Evolutionary conservation across 2,797 vertebrate species (phyloP), one percentile per base, ranked within the genome.

Genomic region (Channa striata): DNA sequence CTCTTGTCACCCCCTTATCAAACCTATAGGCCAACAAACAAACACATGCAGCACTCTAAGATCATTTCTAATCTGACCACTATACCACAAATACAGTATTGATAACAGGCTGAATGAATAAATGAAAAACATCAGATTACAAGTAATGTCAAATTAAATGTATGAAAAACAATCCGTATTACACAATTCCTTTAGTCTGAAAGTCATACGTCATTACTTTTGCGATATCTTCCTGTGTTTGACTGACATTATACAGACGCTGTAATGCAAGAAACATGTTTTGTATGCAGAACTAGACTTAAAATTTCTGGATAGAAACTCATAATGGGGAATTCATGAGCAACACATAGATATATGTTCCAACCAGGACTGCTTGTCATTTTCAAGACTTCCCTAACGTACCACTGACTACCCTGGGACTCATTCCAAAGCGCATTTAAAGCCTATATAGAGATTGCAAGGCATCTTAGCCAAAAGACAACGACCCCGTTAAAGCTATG

Each of bases 121-220:
- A 70, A 43, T 21, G 8, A 42, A 47, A 59, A 5, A 12, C 17
- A 40, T 13, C 13, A 11, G 19, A 8, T 44, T 43, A 11, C 58
- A 39, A 59, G 74, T 42, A 20, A 43, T 44, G 39, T 56, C 10
- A 34, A 70, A 87, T 78, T 39, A 79, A 64, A 59, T n/a, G 34
- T 50, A 56, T n/a, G 9, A 77, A 78, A 57, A 48, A 40, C 69
- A 72, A 79, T 75, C 19, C 2, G 9, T 13, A 40, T 11, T 5
- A 14, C 36, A 8, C 12, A 37, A 37, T 37, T 37, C 6, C 11
- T 12, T 37, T 37, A 2, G n/a, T n/a, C n/a, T n/a, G n/a, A n/a
- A n/a, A n/a, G n/a, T n/a, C n/a, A n/a, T 30, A 30, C 6, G 25
- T 30, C 25, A 30, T 30, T 30, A 6, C 6, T 4, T 30, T 30